Percentiles rank a stretch among this genome's conserved stretches.
Evolutionary conservation across 2,888 invertebrate genomes (phyloP).

Genomic region (Eilema griseolum): DNA sequence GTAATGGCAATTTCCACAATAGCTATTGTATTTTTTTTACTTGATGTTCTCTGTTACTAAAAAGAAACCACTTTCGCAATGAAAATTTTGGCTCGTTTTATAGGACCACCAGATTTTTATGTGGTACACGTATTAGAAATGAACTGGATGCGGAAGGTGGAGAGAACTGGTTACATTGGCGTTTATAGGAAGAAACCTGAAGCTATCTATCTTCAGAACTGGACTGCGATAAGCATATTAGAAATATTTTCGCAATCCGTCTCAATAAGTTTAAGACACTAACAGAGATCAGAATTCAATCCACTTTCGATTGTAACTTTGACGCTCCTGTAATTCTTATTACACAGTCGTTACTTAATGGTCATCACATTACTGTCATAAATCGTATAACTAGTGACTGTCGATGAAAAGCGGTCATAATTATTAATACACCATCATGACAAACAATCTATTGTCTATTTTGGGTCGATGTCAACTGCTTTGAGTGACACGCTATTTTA

Average conservation of each 20-base stretch:
- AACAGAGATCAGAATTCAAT: not conserved
- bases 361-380: conserved; percentile 7
- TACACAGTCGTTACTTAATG: not conserved
- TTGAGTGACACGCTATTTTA: conserved; percentile 15
- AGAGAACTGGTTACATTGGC: too few species aligned
- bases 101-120: too few species aligned
- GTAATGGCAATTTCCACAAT: not conserved
- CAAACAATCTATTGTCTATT: conserved; percentile 49
- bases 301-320: not conserved
- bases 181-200: too few species aligned
- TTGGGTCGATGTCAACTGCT: conserved; percentile 42
- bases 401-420: conserved; percentile 30
- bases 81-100: too few species aligned
- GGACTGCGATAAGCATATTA: too few species aligned
- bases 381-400: conserved; percentile 13
- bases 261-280: too few species aligned
- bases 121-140: too few species aligned
- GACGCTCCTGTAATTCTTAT: not conserved
- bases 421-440: conserved; percentile 43
- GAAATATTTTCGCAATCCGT: too few species aligned
- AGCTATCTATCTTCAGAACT: too few species aligned
- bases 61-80: too few species aligned
- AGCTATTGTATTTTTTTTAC: not conserved
- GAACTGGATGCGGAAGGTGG: too few species aligned
- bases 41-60: too few species aligned